A percentile compares a stretch with the other conserved stretches of the same genome.
These are phyloP conservation scores for Drosophila kuntzei DNA, from an alignment of 2,888 invertebrate genomes.

Conservation along the genomic window DNA sequence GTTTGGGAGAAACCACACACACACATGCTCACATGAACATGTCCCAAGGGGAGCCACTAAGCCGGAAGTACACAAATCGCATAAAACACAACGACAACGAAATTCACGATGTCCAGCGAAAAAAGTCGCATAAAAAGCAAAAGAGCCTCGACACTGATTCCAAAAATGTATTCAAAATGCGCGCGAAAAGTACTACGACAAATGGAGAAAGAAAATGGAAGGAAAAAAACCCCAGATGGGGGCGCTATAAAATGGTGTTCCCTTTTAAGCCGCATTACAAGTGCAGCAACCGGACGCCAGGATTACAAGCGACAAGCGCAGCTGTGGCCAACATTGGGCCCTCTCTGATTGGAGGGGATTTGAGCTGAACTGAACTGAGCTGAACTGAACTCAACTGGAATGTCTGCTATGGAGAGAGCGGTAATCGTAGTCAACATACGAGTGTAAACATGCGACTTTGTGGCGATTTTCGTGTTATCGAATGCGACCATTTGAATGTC, in stretches of 20 bases:
- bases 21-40: slow-evolving; percentile 37
- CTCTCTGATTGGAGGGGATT: slow-evolving; percentile 37
- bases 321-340: slow-evolving; percentile 55
- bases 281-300: slow-evolving; percentile 64
- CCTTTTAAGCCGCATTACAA: slow-evolving; percentile 76
- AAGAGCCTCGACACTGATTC: slow-evolving; percentile 74
- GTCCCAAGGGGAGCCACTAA: slow-evolving; percentile 52
- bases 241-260: slow-evolving; percentile 50
- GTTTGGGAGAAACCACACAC: background rate
- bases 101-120: slow-evolving; percentile 16
- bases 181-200: slow-evolving; percentile 55
- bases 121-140: slow-evolving; percentile 60
- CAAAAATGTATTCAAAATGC: slow-evolving; percentile 78
- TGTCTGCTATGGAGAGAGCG: background rate
- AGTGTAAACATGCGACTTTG: slow-evolving; percentile 77
- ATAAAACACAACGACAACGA: slow-evolving; percentile 56
- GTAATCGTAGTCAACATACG: slow-evolving; percentile 40
- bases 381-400: slow-evolving; percentile 10
- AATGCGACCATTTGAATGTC: slow-evolving; percentile 59
- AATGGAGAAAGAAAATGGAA: slow-evolving; percentile 11
- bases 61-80: slow-evolving; percentile 79
- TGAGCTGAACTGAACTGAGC: slow-evolving; percentile 7
- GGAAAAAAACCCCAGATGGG: slow-evolving; percentile 33
- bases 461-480: slow-evolving; percentile 74
- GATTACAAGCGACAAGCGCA: slow-evolving; percentile 74